Evolutionary conservation across 2,888 invertebrate species (phyloP), one percentile per base, ranked within the genome.

Genomic region (Torymus auratus): DNA sequence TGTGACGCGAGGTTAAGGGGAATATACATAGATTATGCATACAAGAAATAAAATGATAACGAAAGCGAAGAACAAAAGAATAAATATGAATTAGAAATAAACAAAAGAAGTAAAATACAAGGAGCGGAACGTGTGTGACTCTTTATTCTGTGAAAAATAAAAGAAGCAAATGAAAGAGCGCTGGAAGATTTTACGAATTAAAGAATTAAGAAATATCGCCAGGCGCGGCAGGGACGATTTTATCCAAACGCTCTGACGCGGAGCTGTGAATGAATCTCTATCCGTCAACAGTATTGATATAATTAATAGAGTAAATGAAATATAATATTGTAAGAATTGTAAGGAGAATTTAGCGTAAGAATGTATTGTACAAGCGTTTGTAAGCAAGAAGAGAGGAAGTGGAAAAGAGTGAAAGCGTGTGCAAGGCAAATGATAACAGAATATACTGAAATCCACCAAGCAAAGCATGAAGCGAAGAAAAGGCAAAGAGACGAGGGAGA

Each of bases 201-300:
- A 82, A 78, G 80, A 83, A 85, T 55, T 73, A 84, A 84, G 81
- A 84, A 84, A 83, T 84, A 85, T 88, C 84, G 86, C 86, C 85
- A 87, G 86, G 84, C 87, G 87, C 86, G 86, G 84, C 86, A 88
- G 86, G 86, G 88, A 90, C 88, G 87, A 87, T 88, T 82, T 84
- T 77, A 78, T 78, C 75, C 80, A 74, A 83, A 85, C 86, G 89
- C 88, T 89, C 88, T 89, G 88, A 82, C 88, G 88, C 83, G 83
- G 84, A 89, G 88, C 89, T 90, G 90, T 89, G 90, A 90, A 90
- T 89, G 90, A 91, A 91, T 91, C 91, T 91, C 90, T 91, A 91
- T 91, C 91, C 91, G 90, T 91, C 90, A 91, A 90, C 91, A 91
- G 91, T 91, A 90, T 91, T 91, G 90, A 90, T 91, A 91, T 91